Base-by-base conservation (phyloP, 2,797 vertebrate genomes). In the Poecile montanus region DNA sequence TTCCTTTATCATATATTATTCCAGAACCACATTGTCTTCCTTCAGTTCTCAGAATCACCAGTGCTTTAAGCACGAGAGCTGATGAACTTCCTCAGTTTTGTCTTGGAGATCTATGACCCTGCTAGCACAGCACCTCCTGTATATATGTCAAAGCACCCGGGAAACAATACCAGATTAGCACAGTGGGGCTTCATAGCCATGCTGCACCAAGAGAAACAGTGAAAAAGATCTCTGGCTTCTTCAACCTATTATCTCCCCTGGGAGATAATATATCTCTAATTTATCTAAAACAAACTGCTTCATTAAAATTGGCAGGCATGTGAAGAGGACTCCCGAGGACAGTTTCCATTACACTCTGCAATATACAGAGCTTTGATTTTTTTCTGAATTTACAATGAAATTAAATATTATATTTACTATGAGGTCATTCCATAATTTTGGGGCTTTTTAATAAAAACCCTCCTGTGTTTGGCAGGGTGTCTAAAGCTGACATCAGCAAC, bases 401-500 rank as follows among this genome's bases (percentile, higher is more conserved):
- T 76, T 9, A 72, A 87, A 68, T 78, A 70, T 20, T 56, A 10
- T 71, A 60, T 85, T 92, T 93, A 78, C 60, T 83, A 65, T 48
- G 62, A 91, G n/a, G 72, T 83, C 58, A 77, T 80, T 88, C 50
- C 18, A 7, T 30, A 45, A 32, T 73, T 54, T 50, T 8, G 40
- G 23, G 17, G 7, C 13, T 40, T 66, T 66, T 77, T 36, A 30
- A 45, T 62, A 56, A 75, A 68, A 76, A 8, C 7, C 29, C 61
- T 68, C 44, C 27, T 44, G 20, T 65, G 68, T 45, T 89, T 95
- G 82, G 56, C 75, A 88, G 34, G 1, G 0, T 89, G 54, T 71
- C 73, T 85, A 48, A 89, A 89, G 68, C 68, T 94, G 85, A 92
- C 79, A 93, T 85, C 79, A 75, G 82, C 84, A 89, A 88, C 75